Evolutionary conservation across 2,888 invertebrate genomes (phyloP), one percentile per base, ranked within the genome.

Genomic region (Cheilosia vernalis): DNA sequence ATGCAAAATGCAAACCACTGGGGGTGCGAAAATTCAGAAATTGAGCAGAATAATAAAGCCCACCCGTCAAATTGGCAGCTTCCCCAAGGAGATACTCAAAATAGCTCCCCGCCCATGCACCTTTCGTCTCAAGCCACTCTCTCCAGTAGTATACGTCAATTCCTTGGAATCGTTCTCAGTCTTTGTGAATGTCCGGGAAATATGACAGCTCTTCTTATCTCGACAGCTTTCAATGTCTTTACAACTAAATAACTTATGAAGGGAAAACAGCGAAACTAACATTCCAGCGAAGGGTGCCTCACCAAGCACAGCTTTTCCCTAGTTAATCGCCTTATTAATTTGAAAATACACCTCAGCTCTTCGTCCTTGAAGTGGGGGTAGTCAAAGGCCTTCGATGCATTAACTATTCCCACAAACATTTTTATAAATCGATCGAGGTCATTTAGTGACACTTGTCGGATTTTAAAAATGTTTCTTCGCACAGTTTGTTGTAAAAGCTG

Each of bases 211-310:
- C 87, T 89, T 90, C 37, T 88, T 88, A 30, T 90, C 89, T 55
- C 89, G 17, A 27, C 53, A 66, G 4, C 13, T 24, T 4, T 9
- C 24, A 17, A 98, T 92, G 89, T 96, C 94, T 87, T 94, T 93
- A 67, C 90, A 90, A 9, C 88, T 89, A 13, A 90, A 88, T 19
- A 91, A 82, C 19, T 89, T 88, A 56, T 89, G 88, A 58, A 91
- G 77, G 0, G 90, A 87, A 0, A 87, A 89, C 27, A 91, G 73
- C 58, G 89, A 89, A 87, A 89, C 88, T 27, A 89, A 87, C 64
- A 90, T 89, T 7, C 88, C 88, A 0, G 89, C 87, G 40, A 90
- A 90, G 56, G 90, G 89, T 5, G 90, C 89, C 24, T 89, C 90
- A 4, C 89, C 90, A 24, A 91, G 73, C 3, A 91, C 89, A 80